These are phyloP conservation scores for Mormyrus hasselquistii DNA, from an alignment of 2,797 vertebrate species.

Conservation along the genomic window DNA sequence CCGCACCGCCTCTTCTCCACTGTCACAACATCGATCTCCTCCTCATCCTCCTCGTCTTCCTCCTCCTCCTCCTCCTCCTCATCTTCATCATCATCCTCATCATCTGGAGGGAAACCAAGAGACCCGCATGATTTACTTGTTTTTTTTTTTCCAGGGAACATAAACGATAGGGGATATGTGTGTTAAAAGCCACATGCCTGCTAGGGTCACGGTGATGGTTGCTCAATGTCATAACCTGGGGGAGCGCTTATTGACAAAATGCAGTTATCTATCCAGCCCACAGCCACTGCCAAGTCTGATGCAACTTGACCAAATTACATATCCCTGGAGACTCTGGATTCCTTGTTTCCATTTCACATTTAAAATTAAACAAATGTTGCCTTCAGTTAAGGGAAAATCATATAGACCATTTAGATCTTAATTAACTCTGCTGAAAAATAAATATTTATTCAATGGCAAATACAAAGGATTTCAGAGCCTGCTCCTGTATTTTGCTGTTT, in stretches of 20 bases:
- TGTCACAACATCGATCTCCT: constrained; percentile 95
- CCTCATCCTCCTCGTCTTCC: constrained; percentile 81
- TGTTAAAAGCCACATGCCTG: constrained; percentile 37
- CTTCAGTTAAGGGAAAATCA: neutral
- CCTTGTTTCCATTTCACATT: neutral
- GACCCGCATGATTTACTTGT: constrained; percentile 36
- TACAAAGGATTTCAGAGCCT: neutral
- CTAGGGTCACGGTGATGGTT: constrained; percentile 30
- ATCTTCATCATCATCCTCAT: constrained; percentile 66
- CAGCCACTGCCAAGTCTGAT: neutral
- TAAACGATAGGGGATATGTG: constrained; percentile 26
- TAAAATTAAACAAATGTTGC: neutral
- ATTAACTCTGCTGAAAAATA: neutral
- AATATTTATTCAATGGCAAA: neutral
- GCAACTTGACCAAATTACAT: neutral
- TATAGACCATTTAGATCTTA: neutral
- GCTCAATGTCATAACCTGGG: constrained; percentile 47
- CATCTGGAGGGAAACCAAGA: constrained; percentile 39
- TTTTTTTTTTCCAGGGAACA: neutral
- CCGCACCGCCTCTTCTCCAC: constrained; percentile 86
- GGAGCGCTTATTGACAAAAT: constrained; percentile 51
- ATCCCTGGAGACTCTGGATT: neutral
- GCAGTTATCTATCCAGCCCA: constrained; percentile 36
- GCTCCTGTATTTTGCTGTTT: neutral
- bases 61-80: constrained; percentile 69